Evolutionary conservation across 2,888 invertebrate genomes (phyloP).

Genomic region (Acronicta aceris): DNA sequence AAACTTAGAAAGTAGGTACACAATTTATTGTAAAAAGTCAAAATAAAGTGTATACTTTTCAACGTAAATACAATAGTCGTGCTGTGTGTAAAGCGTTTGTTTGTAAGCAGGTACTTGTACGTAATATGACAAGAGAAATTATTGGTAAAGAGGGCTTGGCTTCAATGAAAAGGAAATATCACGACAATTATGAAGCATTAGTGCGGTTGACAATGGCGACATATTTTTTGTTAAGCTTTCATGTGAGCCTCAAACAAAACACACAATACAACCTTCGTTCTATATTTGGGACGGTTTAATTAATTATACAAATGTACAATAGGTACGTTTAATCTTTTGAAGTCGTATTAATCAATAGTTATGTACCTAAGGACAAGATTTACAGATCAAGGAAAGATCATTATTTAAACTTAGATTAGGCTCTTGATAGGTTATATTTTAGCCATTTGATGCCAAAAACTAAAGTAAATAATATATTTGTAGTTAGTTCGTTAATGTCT

Average conservation of each 20-base stretch:
- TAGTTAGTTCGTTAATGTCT: not conserved
- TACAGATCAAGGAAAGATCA: constrained; percentile 21
- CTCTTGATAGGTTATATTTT: not conserved
- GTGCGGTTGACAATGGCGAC: constrained; percentile 78
- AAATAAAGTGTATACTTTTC: constrained; percentile 14
- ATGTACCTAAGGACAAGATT: constrained; percentile 28
- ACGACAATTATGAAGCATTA: constrained; percentile 83
- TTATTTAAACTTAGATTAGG: not conserved
- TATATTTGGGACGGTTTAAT: constrained; percentile 71
- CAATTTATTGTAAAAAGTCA: constrained; percentile 33
- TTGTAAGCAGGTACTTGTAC: constrained; percentile 66
- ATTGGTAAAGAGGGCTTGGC: constrained; percentile 71
- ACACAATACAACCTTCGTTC: constrained; percentile 62
- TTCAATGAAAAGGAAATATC: constrained; percentile 84
- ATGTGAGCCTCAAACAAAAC: constrained; percentile 74
- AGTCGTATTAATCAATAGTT: constrained; percentile 52
- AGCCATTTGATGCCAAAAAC: not conserved
- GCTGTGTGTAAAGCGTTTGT: constrained; percentile 62
- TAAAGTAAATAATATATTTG: no score
- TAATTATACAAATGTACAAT: constrained; percentile 65
- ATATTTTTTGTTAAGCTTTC: constrained; percentile 77
- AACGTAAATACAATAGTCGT: constrained; percentile 55
- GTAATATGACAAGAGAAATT: constrained; percentile 80
- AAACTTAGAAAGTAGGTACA: constrained; percentile 49
- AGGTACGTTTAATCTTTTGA: constrained; percentile 52